These are phyloP conservation scores for Sorex fumeus DNA, from an alignment of 2,113 vertebrate genomes.

Conservation along the genomic window DNA sequence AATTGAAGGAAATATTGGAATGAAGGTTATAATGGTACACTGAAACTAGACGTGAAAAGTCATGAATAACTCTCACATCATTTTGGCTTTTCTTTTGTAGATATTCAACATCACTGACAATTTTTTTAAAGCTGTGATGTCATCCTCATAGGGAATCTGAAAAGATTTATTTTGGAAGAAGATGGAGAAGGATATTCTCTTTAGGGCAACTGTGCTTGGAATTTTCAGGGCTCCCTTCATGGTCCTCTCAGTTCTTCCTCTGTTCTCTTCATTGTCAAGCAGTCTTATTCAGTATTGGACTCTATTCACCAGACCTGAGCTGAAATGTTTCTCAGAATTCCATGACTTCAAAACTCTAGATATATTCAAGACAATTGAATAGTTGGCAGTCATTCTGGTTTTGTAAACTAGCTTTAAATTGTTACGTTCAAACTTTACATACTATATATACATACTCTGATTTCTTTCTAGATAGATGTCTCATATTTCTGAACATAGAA, in stretches of 20 bases:
- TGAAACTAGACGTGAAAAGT: neutral
- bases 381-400: neutral
- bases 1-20: neutral
- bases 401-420: conserved; percentile 9
- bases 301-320: neutral
- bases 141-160: neutral
- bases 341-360: neutral
- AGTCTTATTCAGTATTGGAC: neutral
- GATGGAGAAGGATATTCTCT: neutral
- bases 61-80: neutral
- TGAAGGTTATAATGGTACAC: neutral
- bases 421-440: neutral
- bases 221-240: neutral
- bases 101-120: neutral
- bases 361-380: neutral
- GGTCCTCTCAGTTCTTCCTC: neutral
- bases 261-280: neutral
- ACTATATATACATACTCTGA: neutral
- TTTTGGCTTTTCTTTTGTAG: neutral
- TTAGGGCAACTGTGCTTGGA: neutral
- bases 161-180: neutral
- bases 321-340: neutral
- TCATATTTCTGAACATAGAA: neutral
- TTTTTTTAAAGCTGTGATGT: neutral
- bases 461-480: neutral